These are phyloP conservation scores for Aleiodes sp. DNA, from an alignment of 1,140 invertebrate species.

Conservation along the genomic window DNA sequence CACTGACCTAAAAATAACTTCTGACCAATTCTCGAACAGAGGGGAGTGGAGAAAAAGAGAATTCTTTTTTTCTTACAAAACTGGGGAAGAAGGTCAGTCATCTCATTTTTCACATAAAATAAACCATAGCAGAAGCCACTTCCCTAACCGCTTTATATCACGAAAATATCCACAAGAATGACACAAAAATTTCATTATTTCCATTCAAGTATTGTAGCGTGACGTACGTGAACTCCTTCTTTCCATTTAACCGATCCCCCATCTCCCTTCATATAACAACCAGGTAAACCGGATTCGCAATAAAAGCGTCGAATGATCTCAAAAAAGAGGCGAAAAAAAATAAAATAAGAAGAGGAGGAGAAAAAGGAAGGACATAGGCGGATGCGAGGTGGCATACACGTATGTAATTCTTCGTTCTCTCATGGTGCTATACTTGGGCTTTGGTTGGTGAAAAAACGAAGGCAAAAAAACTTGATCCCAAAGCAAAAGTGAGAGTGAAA, in stretches of 20 bases:
- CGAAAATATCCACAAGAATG: background rate
- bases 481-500: conserved; percentile 52
- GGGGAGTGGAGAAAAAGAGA: no score
- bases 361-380: conserved; percentile 15
- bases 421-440: background rate
- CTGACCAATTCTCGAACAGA: no score
- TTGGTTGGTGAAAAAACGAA: conserved; percentile 9
- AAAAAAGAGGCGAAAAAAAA: conserved; percentile 2
- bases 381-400: conserved; percentile 39
- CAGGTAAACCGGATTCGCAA: conserved; percentile 62
- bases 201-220: background rate
- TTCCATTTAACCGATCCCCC: conserved; percentile 23
- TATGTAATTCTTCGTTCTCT: conserved; percentile 16
- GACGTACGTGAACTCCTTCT: conserved; percentile 7
- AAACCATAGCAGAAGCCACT: no score
- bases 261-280: conserved; percentile 22
- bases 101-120: no score
- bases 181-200: background rate
- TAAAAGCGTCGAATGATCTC: conserved; percentile 48
- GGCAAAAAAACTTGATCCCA: conserved; percentile 25
- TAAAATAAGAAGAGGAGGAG: conserved; percentile 8
- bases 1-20: no score
- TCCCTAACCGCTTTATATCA: conserved; percentile 25
- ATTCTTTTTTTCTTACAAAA: no score
- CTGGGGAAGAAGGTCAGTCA: no score